phyloP scores from a whole-genome alignment of 2,797 vertebrate genomes.

The Poecilia velifera region DNA sequence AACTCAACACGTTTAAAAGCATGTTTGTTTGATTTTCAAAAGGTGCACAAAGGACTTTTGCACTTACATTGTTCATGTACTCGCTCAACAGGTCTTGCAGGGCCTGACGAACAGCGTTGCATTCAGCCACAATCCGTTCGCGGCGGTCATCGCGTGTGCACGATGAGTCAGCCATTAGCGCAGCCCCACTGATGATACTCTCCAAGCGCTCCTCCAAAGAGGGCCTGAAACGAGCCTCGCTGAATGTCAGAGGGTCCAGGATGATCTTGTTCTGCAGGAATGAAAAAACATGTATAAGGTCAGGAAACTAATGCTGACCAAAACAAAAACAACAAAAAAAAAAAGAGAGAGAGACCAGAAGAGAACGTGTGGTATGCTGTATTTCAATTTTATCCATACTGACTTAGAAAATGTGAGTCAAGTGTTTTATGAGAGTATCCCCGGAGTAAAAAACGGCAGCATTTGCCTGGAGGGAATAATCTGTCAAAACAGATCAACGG shows the following conservation, averaged over 20 bases:
- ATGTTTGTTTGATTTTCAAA: constrained; percentile 2
- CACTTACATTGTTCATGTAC: constrained; percentile 98
- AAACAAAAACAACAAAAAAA: no score
- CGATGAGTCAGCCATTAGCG: constrained; percentile 98
- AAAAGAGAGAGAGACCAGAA: neutral
- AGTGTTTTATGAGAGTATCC: constrained; percentile 9
- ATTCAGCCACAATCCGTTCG: constrained; percentile 97
- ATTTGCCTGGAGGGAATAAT: constrained; percentile 10
- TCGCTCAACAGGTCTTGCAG: constrained; percentile 97
- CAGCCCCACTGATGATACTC: constrained; percentile 98
- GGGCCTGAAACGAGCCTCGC: constrained; percentile 95
- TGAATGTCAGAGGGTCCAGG: constrained; percentile 95
- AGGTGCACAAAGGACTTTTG: neutral
- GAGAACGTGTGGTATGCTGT: neutral
- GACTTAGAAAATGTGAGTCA: constrained; percentile 2
- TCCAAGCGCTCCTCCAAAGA: constrained; percentile 97
- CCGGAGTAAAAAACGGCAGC: constrained; percentile 13
- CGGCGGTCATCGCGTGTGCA: constrained; percentile 97
- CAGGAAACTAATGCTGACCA: constrained; percentile 22
- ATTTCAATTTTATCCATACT: constrained; percentile 16
- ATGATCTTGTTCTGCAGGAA: constrained; percentile 89
- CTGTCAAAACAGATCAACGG: constrained; percentile 10
- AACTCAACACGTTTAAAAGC: neutral
- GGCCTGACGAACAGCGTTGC: constrained; percentile 96
- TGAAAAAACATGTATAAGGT: constrained; percentile 33